Base-by-base conservation (phyloP, 2,113 vertebrate genomes). In the Rallus limicola region DNA sequence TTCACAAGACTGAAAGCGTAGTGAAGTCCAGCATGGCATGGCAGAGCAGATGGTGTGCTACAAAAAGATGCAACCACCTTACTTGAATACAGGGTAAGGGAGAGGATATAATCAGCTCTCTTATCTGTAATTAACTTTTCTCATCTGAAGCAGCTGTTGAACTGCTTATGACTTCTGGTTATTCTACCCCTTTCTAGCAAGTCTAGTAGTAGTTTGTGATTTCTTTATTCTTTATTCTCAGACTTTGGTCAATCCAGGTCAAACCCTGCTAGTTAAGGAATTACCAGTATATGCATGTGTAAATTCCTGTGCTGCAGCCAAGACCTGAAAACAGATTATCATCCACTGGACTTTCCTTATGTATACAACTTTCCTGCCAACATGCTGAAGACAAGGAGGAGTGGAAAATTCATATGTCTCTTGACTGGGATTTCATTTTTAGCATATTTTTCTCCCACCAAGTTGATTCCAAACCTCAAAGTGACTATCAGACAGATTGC, bases 51-150 rank as follows among this genome's bases (percentile, higher is more conserved):
- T 44, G 62, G 31, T 46, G 31, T 82, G 50, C 70, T 62, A 60
- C 11, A 17, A 31, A 46, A 91, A 93, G 44, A 93, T 53, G 67
- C 25, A 91, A 74, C 77, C 62, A 77, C 21, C 59, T 40, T 55
- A 48, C 53, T 65, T 68, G 48, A 82, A 77, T 38, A 87, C 23
- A 82, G 33, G 8, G 17, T n/a, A 77, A 77, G 44, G 17, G 53
- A 85, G 68, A 88, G 88, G 44, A 72, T n/a, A 56, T 29, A 72
- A 88, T 95, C 74, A 82, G 88, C 55, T 88, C 40, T 95, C 67
- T 91, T 86, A 96, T 82, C 90, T 95, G 79, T 70, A 94, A 87
- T 76, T 82, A 93, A 80, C 84, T 76, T 87, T 93, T 91, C 86
- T 88, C 29, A 82, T 87, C 55, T 87, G 62, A 95, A 93, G 70